Conservation (phyloP, 1,140 invertebrate species). For the Diachasma alloeum region DNA sequence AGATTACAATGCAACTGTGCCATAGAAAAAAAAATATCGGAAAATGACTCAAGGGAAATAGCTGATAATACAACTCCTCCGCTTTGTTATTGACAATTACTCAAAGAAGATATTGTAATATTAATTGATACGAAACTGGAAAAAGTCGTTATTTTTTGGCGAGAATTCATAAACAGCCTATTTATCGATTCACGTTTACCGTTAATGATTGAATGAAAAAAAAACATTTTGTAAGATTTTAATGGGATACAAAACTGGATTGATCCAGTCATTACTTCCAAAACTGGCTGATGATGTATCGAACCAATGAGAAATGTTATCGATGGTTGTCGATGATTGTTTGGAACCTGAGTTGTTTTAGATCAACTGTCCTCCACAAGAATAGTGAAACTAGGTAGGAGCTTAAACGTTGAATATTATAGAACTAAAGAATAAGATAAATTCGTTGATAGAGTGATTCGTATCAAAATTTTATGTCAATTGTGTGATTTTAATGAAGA, state of each 20-base stretch:
- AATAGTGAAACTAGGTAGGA: constrained; percentile 26
- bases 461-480: constrained; percentile 33
- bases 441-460: constrained; percentile 32
- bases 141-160: not conserved
- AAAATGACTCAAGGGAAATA: constrained; percentile 4
- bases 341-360: constrained; percentile 13
- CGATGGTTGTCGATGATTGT: constrained; percentile 30
- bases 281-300: not conserved
- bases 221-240: constrained; percentile 23
- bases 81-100: not conserved
- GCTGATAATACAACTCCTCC: not conserved
- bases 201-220: not conserved
- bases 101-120: not conserved
- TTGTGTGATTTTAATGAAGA: constrained; percentile 17
- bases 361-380: constrained; percentile 16
- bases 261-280: not conserved
- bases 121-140: not conserved
- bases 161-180: not conserved
- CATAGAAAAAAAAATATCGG: not conserved
- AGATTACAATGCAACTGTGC: not conserved
- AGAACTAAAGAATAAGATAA: constrained; percentile 22
- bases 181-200: constrained; percentile 18
- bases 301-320: constrained; percentile 30
- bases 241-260: not conserved
- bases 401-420: constrained; percentile 1